These are phyloP conservation scores for Epizoanthus illoricatus DNA, from an alignment of 92 coral and sea anemone species.

Conservation along the genomic window DNA sequence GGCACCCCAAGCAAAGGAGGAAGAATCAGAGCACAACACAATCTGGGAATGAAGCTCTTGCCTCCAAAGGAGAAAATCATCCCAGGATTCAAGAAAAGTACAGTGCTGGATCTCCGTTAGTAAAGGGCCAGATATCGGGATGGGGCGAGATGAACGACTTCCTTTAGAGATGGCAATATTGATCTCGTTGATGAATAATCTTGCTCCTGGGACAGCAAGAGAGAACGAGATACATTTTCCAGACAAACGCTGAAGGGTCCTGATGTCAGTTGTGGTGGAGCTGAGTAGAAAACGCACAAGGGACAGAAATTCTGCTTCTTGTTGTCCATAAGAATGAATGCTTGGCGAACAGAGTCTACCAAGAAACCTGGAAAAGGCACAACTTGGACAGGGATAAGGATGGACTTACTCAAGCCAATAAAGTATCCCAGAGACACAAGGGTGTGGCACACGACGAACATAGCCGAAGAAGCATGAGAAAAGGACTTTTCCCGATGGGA, in stretches of 20 bases:
- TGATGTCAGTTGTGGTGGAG: slow-evolving; percentile 26
- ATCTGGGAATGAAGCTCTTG: slow-evolving; percentile 41
- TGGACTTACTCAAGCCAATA: slow-evolving; percentile 28
- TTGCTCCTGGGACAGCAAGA: slow-evolving; percentile 49
- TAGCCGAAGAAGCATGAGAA: slow-evolving; percentile 28
- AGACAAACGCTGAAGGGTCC: slow-evolving; percentile 45
- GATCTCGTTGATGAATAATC: slow-evolving; percentile 45
- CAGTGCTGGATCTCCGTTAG: slow-evolving; percentile 41
- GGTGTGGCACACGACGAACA: slow-evolving; percentile 37
- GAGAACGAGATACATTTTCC: slow-evolving; percentile 50
- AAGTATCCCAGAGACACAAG: slow-evolving; percentile 45
- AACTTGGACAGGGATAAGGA: slow-evolving; percentile 24
- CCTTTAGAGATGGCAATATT: slow-evolving; percentile 41
- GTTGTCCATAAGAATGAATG: slow-evolving; percentile 38
- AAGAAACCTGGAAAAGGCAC: slow-evolving; percentile 52
- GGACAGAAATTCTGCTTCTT: slow-evolving; percentile 47
- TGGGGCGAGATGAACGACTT: slow-evolving; percentile 1
- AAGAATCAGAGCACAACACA: slow-evolving; percentile 41
- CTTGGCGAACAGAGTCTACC: slow-evolving; percentile 49
- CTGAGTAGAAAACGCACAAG: slow-evolving; percentile 24
- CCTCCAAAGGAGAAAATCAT: slow-evolving; percentile 41
- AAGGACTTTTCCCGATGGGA: neutral
- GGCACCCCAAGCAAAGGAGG: slow-evolving; percentile 48
- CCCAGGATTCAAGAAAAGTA: slow-evolving; percentile 47
- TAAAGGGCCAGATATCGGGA: slow-evolving; percentile 28